Percentiles rank a stretch among this genome's conserved stretches.
Conservation (phyloP, 2,113 vertebrate species). For the Scatophagus argus region DNA sequence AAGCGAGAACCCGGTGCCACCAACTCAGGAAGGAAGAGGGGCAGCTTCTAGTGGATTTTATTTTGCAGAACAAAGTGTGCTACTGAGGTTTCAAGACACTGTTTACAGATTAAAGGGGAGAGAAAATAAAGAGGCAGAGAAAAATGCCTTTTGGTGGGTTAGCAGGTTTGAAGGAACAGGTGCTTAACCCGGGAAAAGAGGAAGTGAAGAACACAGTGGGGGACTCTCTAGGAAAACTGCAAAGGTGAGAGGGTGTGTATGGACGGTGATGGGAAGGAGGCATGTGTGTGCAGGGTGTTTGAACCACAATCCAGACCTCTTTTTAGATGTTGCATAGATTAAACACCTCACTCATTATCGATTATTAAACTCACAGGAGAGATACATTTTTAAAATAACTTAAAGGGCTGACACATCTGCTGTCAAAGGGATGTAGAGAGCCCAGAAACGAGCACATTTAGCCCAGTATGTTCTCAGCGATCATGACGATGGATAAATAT, state of each 20-base stretch:
- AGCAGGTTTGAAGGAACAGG: conserved; percentile 88
- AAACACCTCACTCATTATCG: neutral
- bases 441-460: conserved; percentile 27
- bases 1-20: conserved; percentile 50
- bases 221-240: conserved; percentile 92
- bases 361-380: neutral
- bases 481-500: conserved; percentile 69
- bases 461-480: conserved; percentile 33
- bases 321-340: neutral
- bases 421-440: conserved; percentile 17
- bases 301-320: no score
- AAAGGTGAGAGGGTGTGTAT: conserved; percentile 88
- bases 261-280: neutral
- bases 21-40: conserved; percentile 71
- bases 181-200: conserved; percentile 92
- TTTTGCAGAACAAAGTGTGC: conserved; percentile 40
- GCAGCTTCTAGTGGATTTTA: conserved; percentile 68
- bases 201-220: conserved; percentile 90
- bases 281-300: conserved; percentile 13
- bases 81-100: conserved; percentile 50
- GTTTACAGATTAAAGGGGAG: conserved; percentile 34
- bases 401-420: neutral
- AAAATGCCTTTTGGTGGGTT: conserved; percentile 93
- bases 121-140: conserved; percentile 49
- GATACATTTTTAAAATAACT: neutral